phyloP scores from a whole-genome alignment of 2,113 vertebrate genomes.

The human (Homo sapiens) region GRCh38 chr9:120820001-120820500 shows the following conservation, averaged over 20 bases:
- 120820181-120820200: neutral
- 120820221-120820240: neutral
- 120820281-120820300: neutral
- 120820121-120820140: neutral
- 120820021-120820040: neutral
- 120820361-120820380: neutral
- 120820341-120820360: neutral
- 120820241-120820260: neutral
- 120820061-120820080: neutral
- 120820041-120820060: neutral
- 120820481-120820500: neutral
- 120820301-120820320: neutral
- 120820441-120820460: neutral
- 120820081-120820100: neutral
- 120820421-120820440: neutral
- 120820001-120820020: neutral
- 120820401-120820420: neutral
- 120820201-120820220: neutral
- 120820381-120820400: neutral
- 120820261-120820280: neutral
- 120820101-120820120: slow-evolving; percentile 1
- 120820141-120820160: neutral
- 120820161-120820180: neutral
- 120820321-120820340: neutral
- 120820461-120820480: neutral